Evolutionary conservation across 2,113 vertebrate genomes (phyloP).

Genomic region (Origma solitaria): DNA sequence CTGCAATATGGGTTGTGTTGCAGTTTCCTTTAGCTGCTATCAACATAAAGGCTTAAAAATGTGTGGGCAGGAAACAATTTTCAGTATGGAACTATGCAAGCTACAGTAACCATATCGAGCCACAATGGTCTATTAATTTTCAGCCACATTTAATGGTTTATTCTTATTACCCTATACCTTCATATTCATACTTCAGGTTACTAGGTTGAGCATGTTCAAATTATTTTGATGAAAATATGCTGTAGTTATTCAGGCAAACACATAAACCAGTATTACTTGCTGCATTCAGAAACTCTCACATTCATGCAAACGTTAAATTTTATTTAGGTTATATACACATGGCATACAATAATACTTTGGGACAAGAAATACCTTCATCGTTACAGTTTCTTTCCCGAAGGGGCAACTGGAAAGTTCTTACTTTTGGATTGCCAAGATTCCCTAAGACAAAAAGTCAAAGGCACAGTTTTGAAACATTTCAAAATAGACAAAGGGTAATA

Average conservation of each 20-base stretch:
- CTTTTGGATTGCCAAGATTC: conserved; percentile 57
- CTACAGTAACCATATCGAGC: neutral
- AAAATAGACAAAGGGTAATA: neutral
- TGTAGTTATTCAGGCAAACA: neutral
- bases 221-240: neutral
- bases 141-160: neutral
- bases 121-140: neutral
- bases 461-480: neutral
- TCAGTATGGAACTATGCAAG: neutral
- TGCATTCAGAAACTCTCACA: neutral
- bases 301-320: neutral
- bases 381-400: conserved; percentile 57
- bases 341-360: neutral
- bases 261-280: neutral
- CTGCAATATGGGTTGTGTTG: neutral
- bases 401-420: conserved; percentile 53
- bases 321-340: neutral
- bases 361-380: conserved; percentile 71
- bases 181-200: neutral
- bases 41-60: neutral
- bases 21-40: neutral
- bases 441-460: conserved; percentile 40
- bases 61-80: neutral
- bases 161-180: neutral
- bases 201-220: neutral